These are phyloP conservation scores for Patiria pectinifera DNA, from an alignment of 53 echinoderm and acorn worm species.

Conservation along the genomic window DNA sequence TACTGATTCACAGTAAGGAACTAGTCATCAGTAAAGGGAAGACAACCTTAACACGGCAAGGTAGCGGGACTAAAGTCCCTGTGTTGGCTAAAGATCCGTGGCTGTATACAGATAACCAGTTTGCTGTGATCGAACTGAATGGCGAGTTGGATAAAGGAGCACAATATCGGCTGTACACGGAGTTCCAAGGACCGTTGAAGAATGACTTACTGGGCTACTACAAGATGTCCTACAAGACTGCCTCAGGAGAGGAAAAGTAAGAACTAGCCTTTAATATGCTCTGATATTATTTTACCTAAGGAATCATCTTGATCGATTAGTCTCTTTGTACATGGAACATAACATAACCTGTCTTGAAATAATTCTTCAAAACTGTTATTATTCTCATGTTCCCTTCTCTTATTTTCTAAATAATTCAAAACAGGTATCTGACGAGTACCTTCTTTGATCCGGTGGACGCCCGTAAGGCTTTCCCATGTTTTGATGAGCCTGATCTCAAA, in stretches of 20 bases:
- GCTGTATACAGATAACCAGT: constrained; percentile 61
- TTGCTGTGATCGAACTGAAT: constrained; percentile 49
- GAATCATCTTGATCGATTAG: neutral
- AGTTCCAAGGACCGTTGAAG: constrained; percentile 16
- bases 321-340: too few species aligned
- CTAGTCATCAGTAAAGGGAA: constrained; percentile 52
- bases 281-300: neutral
- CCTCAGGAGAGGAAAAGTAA: constrained; percentile 31
- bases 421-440: constrained; percentile 65
- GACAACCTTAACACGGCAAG: constrained; percentile 32
- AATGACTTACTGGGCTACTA: constrained; percentile 22
- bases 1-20: constrained; percentile 84
- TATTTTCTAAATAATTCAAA: neutral
- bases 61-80: constrained; percentile 49
- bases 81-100: constrained; percentile 50
- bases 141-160: neutral
- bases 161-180: constrained; percentile 9
- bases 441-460: constrained; percentile 73
- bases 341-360: too few species aligned
- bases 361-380: too few species aligned
- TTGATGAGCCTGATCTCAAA: constrained; percentile 95
- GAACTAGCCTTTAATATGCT: neutral
- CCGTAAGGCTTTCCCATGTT: constrained; percentile 94
- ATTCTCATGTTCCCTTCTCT: too few species aligned
- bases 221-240: constrained; percentile 29